These are phyloP conservation scores for Podabrus alpinus DNA, from an alignment of 2,888 invertebrate genomes.

Conservation along the genomic window DNA sequence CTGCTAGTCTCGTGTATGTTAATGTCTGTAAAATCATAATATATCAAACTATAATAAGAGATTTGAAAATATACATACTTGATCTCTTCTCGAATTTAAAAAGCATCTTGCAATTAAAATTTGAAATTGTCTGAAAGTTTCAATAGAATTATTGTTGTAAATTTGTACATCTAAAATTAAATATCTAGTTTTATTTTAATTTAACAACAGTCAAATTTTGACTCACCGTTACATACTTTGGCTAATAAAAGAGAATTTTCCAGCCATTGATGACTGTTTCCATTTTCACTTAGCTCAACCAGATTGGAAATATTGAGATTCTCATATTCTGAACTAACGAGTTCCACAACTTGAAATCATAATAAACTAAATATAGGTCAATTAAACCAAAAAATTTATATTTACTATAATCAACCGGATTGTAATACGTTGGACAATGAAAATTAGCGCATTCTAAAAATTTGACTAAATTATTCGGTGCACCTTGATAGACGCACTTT, in stretches of 20 bases:
- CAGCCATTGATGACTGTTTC: slow-evolving; percentile 72
- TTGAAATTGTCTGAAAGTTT: slow-evolving; percentile 72
- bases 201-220: not conserved
- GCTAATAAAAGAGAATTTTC: slow-evolving; percentile 57
- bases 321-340: slow-evolving; percentile 90
- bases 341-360: slow-evolving; percentile 77
- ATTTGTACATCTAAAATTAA: not conserved
- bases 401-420: slow-evolving; percentile 92
- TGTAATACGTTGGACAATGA: slow-evolving; percentile 90
- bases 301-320: slow-evolving; percentile 72
- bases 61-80: slow-evolving; percentile 58
- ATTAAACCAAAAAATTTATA: not conserved
- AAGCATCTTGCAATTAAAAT: slow-evolving; percentile 73
- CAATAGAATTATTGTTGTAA: not conserved
- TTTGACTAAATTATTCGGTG: slow-evolving; percentile 72
- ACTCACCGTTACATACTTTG: not conserved
- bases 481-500: slow-evolving; percentile 84
- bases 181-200: not conserved
- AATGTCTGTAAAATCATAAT: slow-evolving; percentile 65
- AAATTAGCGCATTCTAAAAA: slow-evolving; percentile 76
- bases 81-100: slow-evolving; percentile 74
- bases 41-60: slow-evolving; percentile 53
- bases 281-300: slow-evolving; percentile 72
- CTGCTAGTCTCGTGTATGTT: slow-evolving; percentile 75
- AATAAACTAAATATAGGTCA: not conserved